phyloP scores from a whole-genome alignment of 2,888 invertebrate genomes.

The Galerucella nymphaeae region DNA sequence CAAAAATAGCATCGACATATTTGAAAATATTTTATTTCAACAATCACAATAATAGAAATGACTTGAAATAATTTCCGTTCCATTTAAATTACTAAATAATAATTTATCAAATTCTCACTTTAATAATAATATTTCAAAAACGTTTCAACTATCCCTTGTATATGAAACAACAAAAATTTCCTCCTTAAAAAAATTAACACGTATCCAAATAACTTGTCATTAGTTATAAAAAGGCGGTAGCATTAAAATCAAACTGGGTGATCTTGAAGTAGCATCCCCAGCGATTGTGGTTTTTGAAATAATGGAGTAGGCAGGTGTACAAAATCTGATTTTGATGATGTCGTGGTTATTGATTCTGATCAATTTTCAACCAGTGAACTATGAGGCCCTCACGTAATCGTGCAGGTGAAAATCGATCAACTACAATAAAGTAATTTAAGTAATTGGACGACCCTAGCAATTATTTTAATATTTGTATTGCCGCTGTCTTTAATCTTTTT shows the following conservation, averaged over 20 bases:
- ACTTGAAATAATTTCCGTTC: too few relatives aligned
- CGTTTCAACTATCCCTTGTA: neutral
- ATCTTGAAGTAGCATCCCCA: conserved; percentile 21
- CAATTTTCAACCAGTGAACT: conserved; percentile 56
- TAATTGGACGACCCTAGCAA: conserved; percentile 3
- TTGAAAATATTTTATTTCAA: too few relatives aligned
- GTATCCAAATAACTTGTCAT: neutral
- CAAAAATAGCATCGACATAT: too few relatives aligned
- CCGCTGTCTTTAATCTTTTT: neutral
- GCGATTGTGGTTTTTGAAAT: conserved; percentile 29
- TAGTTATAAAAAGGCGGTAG: conserved; percentile 3
- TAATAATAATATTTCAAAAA: neutral
- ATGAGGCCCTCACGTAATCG: conserved; percentile 58
- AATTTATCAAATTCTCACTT: too few relatives aligned
- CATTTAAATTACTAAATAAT: too few relatives aligned
- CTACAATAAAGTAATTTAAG: conserved; percentile 29
- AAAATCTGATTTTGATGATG: conserved; percentile 26
- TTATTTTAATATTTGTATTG: conserved; percentile 12
- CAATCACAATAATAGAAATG: too few relatives aligned
- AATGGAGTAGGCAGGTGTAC: conserved; percentile 31
- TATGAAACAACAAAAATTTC: neutral
- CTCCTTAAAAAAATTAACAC: neutral
- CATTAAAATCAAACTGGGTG: conserved; percentile 16
- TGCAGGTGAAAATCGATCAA: conserved; percentile 53
- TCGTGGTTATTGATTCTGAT: conserved; percentile 42